A percentile compares a stretch with the other conserved stretches of the same genome.
These are phyloP conservation scores for Chrysomela aeneicollis DNA, from an alignment of 2,888 invertebrate genomes.

Conservation along the genomic window DNA sequence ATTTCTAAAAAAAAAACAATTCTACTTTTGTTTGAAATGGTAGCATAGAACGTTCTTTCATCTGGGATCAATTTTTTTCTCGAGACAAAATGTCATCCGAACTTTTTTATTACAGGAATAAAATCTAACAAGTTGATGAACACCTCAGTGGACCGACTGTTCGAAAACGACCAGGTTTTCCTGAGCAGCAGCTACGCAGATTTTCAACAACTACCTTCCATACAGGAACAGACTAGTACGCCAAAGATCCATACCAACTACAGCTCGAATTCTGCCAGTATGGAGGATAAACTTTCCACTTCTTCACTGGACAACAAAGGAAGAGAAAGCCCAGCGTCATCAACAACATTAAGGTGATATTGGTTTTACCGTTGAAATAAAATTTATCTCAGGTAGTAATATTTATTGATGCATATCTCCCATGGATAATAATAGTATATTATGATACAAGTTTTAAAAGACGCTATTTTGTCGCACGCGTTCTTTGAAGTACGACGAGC, in stretches of 20 bases:
- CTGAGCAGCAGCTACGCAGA: slow-evolving; percentile 76
- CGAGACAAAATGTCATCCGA: too few relatives aligned
- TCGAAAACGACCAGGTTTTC: slow-evolving; percentile 81
- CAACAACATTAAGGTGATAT: slow-evolving; percentile 68
- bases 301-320: slow-evolving; percentile 76
- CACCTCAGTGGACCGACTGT: slow-evolving; percentile 87
- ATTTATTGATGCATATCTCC: too few relatives aligned
- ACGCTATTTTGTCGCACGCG: too few relatives aligned
- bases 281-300: slow-evolving; percentile 64
- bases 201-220: slow-evolving; percentile 68
- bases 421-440: too few relatives aligned
- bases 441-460: too few relatives aligned
- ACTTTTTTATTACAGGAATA: slow-evolving; percentile 59
- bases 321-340: slow-evolving; percentile 72
- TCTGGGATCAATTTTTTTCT: too few relatives aligned
- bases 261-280: slow-evolving; percentile 59
- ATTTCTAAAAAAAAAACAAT: too few relatives aligned
- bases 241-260: slow-evolving; percentile 49
- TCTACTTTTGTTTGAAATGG: not conserved
- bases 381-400: too few relatives aligned
- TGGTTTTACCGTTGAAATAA: too few relatives aligned
- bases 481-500: too few relatives aligned
- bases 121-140: slow-evolving; percentile 85
- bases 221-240: slow-evolving; percentile 64
- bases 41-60: not conserved